These are phyloP conservation scores for Papilio polytes DNA, from an alignment of 1,140 invertebrate species.

Conservation along the genomic window DNA sequence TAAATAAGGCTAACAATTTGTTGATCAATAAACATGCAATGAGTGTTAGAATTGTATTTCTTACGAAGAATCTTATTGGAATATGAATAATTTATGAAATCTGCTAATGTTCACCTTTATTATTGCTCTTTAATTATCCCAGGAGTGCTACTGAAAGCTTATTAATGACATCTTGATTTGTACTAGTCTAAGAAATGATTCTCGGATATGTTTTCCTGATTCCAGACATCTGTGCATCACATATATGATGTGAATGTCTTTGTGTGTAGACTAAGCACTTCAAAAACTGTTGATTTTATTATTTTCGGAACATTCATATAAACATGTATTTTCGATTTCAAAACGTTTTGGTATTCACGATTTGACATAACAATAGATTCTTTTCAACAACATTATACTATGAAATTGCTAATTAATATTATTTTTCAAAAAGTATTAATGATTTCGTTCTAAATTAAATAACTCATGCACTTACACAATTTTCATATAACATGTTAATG, in stretches of 20 bases:
- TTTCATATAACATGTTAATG: neutral
- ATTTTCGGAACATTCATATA: too few relatives aligned
- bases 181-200: neutral
- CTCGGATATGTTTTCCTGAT: neutral
- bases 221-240: neutral
- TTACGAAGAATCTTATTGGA: neutral
- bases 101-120: neutral
- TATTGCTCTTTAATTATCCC: neutral
- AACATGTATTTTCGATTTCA: neutral
- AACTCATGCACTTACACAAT: neutral
- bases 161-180: neutral
- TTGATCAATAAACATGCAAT: too few relatives aligned
- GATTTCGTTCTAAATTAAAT: neutral
- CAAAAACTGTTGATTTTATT: too few relatives aligned
- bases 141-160: neutral
- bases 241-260: too few relatives aligned
- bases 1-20: too few relatives aligned
- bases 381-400: neutral
- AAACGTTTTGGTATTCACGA: neutral
- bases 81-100: constrained; percentile 22
- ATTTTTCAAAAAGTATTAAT: neutral
- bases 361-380: neutral
- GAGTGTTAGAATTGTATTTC: neutral
- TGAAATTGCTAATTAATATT: neutral
- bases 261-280: too few relatives aligned